phyloP scores from a whole-genome alignment of 2,888 invertebrate genomes.

The Lucinisca nassula region DNA sequence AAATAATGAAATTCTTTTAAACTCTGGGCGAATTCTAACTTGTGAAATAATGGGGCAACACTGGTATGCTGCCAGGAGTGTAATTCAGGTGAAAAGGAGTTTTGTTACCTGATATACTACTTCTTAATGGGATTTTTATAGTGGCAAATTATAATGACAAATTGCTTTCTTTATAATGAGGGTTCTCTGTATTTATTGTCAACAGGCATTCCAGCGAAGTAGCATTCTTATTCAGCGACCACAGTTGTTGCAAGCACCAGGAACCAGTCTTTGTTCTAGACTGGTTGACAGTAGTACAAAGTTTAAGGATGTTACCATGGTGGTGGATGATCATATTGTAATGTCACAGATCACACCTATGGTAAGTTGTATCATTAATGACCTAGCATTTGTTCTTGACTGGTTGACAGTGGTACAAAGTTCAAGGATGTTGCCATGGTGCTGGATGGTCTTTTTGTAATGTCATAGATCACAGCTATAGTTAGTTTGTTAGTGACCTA shows the following conservation, averaged over 20 bases:
- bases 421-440: slow-evolving; percentile 4
- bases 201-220: slow-evolving; percentile 13
- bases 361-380: not conserved
- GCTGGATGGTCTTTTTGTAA: slow-evolving; percentile 15
- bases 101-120: too few relatives aligned
- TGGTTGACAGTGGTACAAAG: not conserved
- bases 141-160: too few relatives aligned
- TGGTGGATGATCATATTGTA: slow-evolving; percentile 22
- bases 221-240: slow-evolving; percentile 27
- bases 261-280: not conserved
- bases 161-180: too few relatives aligned
- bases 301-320: not conserved
- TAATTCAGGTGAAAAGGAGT: too few relatives aligned
- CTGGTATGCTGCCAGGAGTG: too few relatives aligned
- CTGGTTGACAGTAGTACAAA: not conserved
- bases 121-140: too few relatives aligned
- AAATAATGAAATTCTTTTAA: too few relatives aligned
- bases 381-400: not conserved
- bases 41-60: too few relatives aligned
- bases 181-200: not conserved
- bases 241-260: slow-evolving; percentile 8
- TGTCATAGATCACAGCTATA: not conserved
- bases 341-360: not conserved
- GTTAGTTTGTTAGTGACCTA: not conserved
- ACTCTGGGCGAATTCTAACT: too few relatives aligned